A percentile compares a stretch with the other conserved stretches of the same genome.
phyloP scores from a whole-genome alignment of 2,113 vertebrate genomes.

The Puntigrus tetrazona region DNA sequence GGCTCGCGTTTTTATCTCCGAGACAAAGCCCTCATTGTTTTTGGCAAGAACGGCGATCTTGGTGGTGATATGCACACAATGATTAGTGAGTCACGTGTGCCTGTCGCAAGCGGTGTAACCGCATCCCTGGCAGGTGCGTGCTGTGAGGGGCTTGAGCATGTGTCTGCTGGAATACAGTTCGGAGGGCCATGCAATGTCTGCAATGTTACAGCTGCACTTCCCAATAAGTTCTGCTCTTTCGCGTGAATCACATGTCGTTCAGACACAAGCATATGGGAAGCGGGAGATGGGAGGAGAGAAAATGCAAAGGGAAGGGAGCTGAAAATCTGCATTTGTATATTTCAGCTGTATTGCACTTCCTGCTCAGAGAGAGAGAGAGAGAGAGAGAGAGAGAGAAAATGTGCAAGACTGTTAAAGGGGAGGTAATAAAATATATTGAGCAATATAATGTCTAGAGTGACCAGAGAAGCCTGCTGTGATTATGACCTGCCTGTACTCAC shows the following conservation, averaged over 20 bases:
- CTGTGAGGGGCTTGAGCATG: constrained; percentile 11
- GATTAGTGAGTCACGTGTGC: background rate
- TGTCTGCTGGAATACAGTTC: background rate
- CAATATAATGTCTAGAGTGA: background rate
- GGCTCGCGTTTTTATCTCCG: background rate
- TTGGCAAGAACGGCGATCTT: background rate
- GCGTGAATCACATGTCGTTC: constrained; percentile 12
- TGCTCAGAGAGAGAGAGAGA: constrained; percentile 9
- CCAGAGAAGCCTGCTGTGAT: background rate
- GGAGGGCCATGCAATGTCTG: constrained; percentile 3
- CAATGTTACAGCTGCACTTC: constrained; percentile 26
- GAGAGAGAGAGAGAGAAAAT: constrained; percentile 8
- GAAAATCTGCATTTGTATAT: background rate
- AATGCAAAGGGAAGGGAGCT: constrained; percentile 12
- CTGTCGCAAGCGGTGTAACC: background rate
- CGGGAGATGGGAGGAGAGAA: background rate
- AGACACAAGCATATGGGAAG: background rate
- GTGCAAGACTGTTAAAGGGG: background rate
- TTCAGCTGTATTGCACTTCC: background rate
- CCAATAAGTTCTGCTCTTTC: constrained; percentile 22
- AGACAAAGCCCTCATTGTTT: background rate
- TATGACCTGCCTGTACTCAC: background rate
- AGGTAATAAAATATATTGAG: background rate
- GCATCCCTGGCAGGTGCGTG: background rate
- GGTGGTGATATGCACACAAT: background rate